Base-by-base conservation (phyloP, 2,888 invertebrate species). In the Sarcophaga subvicina region DNA sequence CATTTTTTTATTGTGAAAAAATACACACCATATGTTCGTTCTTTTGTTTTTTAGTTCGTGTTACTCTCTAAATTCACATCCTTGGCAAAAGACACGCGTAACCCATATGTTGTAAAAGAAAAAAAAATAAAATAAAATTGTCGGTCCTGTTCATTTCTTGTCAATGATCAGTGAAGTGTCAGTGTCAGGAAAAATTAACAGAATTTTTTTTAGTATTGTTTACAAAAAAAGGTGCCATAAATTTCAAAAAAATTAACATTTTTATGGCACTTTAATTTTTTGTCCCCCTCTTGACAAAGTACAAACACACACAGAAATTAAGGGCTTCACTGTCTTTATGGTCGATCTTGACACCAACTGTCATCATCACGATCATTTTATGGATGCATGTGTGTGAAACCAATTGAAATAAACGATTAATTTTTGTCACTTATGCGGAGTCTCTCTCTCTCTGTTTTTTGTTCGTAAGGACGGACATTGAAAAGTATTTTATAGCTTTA, bases 241-340 rank as follows among this genome's bases (percentile, higher is more conserved):
- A 82, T 79, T 76, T 59, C 2, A 62, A 80, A 10, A 37, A 37
- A 82, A 82, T 80, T 76, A 71, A 86, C 59, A 67, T 82, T 82
- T 86, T 82, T 76, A 82, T 86, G 82, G 67, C 64, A 76, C 66
- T 80, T 80, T 72, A 76, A 76, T 69, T 62, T 22, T 76, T 67
- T 60, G 8, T 37, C 37, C 37, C 37, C 37, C 37, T 37, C 37
- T 37, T 37, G 0, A 37, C 2, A 37, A 37, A 1, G 6, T 1
- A 8, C 37, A 2, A 8, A 8, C 6, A 6, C 11, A 25, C 4
- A 10, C 47, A 45, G 76, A 27, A n/a, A 14, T 59, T 27, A 62
- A 79, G 78, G 73, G 63, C 72, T 73, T 67, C 71, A 45, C 17
- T 72, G 27, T 12, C 54, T 54, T 17, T 54, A 54, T 54, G 5